Base-by-base conservation (phyloP, 2,888 invertebrate species). In the Conops quadrifasciatus region DNA sequence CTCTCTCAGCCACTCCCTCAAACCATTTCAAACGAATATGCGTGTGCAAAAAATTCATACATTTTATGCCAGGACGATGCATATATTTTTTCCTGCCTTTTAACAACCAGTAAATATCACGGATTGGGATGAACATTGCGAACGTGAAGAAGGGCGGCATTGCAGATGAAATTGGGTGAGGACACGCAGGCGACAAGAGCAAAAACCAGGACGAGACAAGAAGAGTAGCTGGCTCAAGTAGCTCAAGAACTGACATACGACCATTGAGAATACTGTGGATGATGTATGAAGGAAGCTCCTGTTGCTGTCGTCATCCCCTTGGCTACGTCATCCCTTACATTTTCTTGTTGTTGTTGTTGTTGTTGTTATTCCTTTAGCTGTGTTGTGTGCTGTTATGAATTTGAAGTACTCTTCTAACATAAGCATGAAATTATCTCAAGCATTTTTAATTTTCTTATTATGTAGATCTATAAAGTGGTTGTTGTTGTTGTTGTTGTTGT, bases 381-480 rank as follows among this genome's bases (percentile, higher is more conserved):
- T 47, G 49, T 53, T 36, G 36, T 36, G 51, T 5, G 62, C 49
- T 60, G 45, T 62, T 30, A 26, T 36, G 24, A 21, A 60, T 26
- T 36, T 68, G 68, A 68, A 68, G 68, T 51, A 51, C 60, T n/a
- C 51, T 68, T 49, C 62, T 49, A 24, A 36, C 30, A 68, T 68
- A 68, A 68, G 68, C 66, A 72, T 74, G 76, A 75, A 75, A 76
- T 75, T 72, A 76, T 74, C 72, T 75, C 76, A 77, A 77, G 78
- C 75, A 77, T 77, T 78, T 76, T 77, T 78, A 77, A 78, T 78
- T 77, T 78, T 76, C 77, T 77, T 76, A 77, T 77, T 75, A 71
- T 67, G 24, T 28, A 28, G 15, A 26, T 58, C 7, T 28, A 58
- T 28, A 26, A 58, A 58, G 28, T 16, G 1, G 26, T 36, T 36